Evolutionary conservation across 2,113 vertebrate genomes (phyloP).

Genomic region (Maylandia zebra): DNA sequence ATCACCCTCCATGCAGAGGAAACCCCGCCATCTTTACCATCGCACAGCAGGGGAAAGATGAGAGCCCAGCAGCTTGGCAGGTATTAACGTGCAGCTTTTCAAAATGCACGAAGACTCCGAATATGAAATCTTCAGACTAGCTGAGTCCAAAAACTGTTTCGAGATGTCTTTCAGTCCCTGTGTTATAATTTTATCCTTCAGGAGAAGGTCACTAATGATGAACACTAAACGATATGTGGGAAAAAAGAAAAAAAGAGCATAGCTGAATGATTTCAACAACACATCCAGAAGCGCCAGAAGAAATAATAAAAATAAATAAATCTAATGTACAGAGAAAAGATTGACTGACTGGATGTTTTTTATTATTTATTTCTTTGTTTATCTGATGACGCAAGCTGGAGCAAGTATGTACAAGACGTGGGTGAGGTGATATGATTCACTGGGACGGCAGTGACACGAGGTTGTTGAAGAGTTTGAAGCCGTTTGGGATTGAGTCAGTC

Average conservation of each 20-base stretch:
- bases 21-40: neutral
- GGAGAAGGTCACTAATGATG: neutral
- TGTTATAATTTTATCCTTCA: neutral
- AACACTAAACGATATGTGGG: neutral
- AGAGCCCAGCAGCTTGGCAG: neutral
- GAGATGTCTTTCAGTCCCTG: neutral
- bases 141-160: neutral
- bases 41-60: neutral
- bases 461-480: slow-evolving; percentile 16
- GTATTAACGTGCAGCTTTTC: neutral
- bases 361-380: neutral
- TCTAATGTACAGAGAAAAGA: neutral
- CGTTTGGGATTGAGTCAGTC: slow-evolving; percentile 23
- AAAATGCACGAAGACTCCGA: neutral
- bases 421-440: slow-evolving; percentile 49
- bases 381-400: slow-evolving; percentile 23
- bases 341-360: neutral
- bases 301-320: neutral
- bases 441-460: neutral
- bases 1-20: neutral
- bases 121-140: neutral
- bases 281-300: neutral
- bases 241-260: neutral
- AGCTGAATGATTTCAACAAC: neutral
- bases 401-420: slow-evolving; percentile 28